phyloP scores from a whole-genome alignment of 2,888 invertebrate genomes.

The Carterocephalus palaemon region DNA sequence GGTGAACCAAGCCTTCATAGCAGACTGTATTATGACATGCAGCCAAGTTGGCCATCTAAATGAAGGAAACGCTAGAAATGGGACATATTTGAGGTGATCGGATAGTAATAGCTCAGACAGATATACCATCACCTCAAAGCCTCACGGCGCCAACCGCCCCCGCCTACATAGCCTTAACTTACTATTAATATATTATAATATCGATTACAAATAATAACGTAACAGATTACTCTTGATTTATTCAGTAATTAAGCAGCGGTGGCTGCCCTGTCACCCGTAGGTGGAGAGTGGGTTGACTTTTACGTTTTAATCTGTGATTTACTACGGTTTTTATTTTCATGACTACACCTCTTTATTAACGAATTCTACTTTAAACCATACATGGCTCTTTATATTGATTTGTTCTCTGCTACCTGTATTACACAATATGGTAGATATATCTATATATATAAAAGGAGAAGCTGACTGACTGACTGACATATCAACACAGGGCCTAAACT shows the following conservation, averaged over 20 bases:
- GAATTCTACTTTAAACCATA: conserved; percentile 34
- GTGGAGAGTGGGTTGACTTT: conserved; percentile 39
- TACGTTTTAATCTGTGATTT: conserved; percentile 24
- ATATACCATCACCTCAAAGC: conserved; percentile 19
- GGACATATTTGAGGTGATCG: too few species aligned
- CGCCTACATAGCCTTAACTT: conserved; percentile 24
- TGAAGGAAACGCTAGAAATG: too few species aligned
- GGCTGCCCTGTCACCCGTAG: conserved; percentile 33
- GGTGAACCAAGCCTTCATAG: too few species aligned
- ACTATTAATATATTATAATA: conserved; percentile 14
- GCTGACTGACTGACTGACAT: too few species aligned
- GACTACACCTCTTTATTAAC: conserved; percentile 31
- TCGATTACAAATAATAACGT: conserved; percentile 33
- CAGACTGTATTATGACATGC: too few species aligned
- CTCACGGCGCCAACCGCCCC: conserved; percentile 24
- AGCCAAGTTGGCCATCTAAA: too few species aligned
- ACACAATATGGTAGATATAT: too few species aligned
- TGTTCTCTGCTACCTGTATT: too few species aligned
- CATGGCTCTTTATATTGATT: too few species aligned
- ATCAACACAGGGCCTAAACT: too few species aligned
- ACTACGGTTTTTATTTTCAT: conserved; percentile 15
- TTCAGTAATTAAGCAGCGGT: conserved; percentile 37
- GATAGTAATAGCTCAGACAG: too few species aligned
- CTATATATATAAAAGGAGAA: too few species aligned
- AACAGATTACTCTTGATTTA: conserved; percentile 39